Evolutionary conservation across 2,113 vertebrate genomes (phyloP).

Genomic region (Gopherus evgoodei): DNA sequence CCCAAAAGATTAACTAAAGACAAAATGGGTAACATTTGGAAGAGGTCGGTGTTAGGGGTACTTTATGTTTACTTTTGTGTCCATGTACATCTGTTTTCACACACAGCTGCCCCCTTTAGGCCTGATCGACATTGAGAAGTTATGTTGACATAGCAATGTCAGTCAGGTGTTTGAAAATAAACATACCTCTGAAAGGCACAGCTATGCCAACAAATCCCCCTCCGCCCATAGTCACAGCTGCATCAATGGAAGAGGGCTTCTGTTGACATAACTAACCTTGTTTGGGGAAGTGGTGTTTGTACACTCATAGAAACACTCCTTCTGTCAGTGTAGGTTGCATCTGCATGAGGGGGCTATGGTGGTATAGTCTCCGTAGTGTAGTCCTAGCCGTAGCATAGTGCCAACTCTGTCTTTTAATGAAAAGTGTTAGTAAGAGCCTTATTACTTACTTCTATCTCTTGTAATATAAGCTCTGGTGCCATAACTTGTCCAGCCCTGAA

Average conservation of each 20-base stretch:
- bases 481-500: rapidly evolving
- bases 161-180: neutral
- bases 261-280: neutral
- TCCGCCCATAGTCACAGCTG: neutral
- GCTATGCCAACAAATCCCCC: neutral
- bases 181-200: neutral
- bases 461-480: neutral
- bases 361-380: neutral
- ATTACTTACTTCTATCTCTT: neutral
- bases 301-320: neutral
- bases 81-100: neutral
- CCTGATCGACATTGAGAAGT: neutral
- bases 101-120: neutral
- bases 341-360: neutral
- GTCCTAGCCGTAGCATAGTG: neutral
- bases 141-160: neutral
- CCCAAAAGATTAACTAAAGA: neutral
- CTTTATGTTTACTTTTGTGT: neutral
- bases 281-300: neutral
- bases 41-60: neutral
- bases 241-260: neutral
- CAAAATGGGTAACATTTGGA: neutral
- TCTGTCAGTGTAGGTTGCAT: neutral
- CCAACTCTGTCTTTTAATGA: neutral
- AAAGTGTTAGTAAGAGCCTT: neutral